Conservation (phyloP, 2,888 invertebrate genomes). For the Iphiclides podalirius region DNA sequence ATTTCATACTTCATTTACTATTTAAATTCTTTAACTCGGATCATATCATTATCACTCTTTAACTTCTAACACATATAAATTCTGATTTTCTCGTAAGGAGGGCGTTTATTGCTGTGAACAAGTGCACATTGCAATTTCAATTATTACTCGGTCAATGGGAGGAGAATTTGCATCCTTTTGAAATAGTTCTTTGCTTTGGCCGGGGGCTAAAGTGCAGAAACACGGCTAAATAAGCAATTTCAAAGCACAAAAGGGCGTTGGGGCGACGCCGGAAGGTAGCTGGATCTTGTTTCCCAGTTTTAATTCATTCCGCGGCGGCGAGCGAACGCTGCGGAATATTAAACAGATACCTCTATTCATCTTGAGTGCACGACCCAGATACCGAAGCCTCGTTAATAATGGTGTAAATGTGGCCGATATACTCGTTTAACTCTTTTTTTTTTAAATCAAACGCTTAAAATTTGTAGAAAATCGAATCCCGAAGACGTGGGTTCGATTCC, state of each 20-base stretch:
- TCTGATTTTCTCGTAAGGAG: too few relatives aligned
- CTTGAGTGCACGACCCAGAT: conserved; percentile 46
- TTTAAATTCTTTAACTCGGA: too few relatives aligned
- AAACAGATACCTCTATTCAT: conserved; percentile 47
- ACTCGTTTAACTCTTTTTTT: conserved; percentile 8
- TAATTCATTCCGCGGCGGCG: conserved; percentile 46
- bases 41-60: too few relatives aligned
- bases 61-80: too few relatives aligned
- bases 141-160: too few relatives aligned
- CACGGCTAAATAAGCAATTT: conserved; percentile 23
- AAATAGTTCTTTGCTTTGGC: conserved; percentile 1
- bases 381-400: conserved; percentile 31
- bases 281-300: conserved; percentile 43
- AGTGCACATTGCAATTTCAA: too few relatives aligned
- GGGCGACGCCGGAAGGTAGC: conserved; percentile 25
- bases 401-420: conserved; percentile 21
- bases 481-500: too few relatives aligned
- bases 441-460: conserved; percentile 2
- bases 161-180: conserved; percentile 11
- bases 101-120: too few relatives aligned
- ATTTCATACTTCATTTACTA: too few relatives aligned
- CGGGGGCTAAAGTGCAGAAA: conserved; percentile 11
- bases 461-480: too few relatives aligned
- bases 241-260: conserved; percentile 22
- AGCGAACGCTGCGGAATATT: conserved; percentile 47